Percentiles rank a stretch among this genome's conserved stretches.
Evolutionary conservation across 2,797 vertebrate genomes (phyloP).

Genomic region (Betta splendens): DNA sequence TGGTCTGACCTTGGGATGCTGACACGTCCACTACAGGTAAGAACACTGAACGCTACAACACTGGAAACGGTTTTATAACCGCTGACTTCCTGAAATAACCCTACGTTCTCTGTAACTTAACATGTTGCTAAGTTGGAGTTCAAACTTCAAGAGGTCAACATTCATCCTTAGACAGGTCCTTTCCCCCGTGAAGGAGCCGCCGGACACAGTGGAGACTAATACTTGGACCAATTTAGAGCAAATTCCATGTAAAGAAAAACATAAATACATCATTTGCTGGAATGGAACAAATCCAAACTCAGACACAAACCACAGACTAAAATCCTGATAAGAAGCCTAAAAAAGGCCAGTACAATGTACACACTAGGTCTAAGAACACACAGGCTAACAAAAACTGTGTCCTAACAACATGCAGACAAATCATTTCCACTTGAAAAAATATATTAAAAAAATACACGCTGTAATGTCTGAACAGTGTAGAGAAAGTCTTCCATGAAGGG

Average conservation of each 20-base stretch:
- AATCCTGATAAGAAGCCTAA: constrained; percentile 21
- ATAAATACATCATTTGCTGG: constrained; percentile 13
- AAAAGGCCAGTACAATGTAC: constrained; percentile 12
- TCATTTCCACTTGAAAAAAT: constrained; percentile 40
- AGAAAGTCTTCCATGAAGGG: no score
- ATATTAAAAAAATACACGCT: constrained; percentile 32
- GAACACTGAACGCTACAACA: no score
- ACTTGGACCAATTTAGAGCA: constrained; percentile 12
- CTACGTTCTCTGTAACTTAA: no score
- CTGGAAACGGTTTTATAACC: no score
- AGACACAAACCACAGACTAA: constrained; percentile 8
- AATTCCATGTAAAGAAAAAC: constrained; percentile 24
- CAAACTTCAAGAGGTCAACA: no score
- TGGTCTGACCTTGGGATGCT: no score
- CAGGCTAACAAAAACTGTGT: constrained; percentile 12
- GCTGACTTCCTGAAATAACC: no score
- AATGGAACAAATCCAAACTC: constrained; percentile 24
- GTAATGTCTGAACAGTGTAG: constrained; percentile 26
- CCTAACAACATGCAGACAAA: constrained; percentile 35
- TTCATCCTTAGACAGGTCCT: no score
- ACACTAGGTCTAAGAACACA: no score
- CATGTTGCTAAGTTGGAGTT: no score
- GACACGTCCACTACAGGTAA: no score
- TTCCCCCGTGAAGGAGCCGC: constrained; percentile 8
- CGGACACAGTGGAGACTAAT: constrained; percentile 11